Evolutionary conservation across 2,113 vertebrate genomes (phyloP).

Genomic region (Willisornis vidua): DNA sequence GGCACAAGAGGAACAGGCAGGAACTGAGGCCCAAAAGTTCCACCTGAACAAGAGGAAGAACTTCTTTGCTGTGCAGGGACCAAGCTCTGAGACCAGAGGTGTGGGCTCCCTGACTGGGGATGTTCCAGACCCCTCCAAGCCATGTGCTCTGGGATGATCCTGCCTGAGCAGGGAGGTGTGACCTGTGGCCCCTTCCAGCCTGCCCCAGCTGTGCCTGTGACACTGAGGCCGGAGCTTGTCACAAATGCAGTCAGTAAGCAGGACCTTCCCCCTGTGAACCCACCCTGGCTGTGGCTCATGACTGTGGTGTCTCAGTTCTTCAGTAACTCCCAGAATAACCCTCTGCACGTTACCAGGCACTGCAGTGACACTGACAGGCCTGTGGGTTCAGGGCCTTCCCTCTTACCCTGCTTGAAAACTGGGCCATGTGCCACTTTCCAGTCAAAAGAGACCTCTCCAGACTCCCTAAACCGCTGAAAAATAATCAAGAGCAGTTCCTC

Average conservation of each 20-base stretch:
- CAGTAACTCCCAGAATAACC: neutral
- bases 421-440: neutral
- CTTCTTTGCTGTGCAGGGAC: neutral
- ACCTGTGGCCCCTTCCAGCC: neutral
- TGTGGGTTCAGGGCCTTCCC: neutral
- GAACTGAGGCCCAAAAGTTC: neutral
- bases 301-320: neutral
- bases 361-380: neutral
- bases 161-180: neutral
- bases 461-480: neutral
- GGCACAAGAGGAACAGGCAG: neutral
- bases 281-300: neutral
- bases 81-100: neutral
- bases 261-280: neutral
- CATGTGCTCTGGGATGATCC: neutral
- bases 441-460: neutral
- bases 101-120: neutral
- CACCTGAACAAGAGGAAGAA: accelerated
- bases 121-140: neutral
- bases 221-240: neutral
- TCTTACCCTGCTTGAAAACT: neutral
- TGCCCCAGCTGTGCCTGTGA: neutral
- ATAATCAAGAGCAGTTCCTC: neutral
- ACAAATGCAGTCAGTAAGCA: neutral
- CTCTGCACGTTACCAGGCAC: neutral